phyloP scores from a whole-genome alignment of 2,888 invertebrate species.

The Anaspis maculata region DNA sequence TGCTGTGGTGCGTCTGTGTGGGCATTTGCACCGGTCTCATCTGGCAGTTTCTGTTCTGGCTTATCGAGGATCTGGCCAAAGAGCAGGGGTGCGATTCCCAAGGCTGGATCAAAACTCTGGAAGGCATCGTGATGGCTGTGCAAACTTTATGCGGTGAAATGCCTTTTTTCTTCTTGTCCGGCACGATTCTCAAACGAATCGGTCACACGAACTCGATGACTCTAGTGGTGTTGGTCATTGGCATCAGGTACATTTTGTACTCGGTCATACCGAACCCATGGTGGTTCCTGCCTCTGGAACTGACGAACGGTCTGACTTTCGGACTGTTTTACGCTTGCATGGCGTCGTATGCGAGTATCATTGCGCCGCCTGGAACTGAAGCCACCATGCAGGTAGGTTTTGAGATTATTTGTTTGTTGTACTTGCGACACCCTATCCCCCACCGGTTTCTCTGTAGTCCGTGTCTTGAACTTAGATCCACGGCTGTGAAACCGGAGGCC shows the following conservation, averaged over 20 bases:
- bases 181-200: constrained; percentile 65
- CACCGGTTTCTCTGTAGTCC: too few relatives aligned
- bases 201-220: constrained; percentile 81
- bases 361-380: constrained; percentile 76
- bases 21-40: constrained; percentile 78
- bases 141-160: constrained; percentile 80
- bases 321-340: constrained; percentile 83
- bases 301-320: constrained; percentile 80
- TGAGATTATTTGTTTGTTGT: too few relatives aligned
- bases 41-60: constrained; percentile 86
- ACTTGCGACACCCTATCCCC: too few relatives aligned
- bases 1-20: constrained; percentile 70
- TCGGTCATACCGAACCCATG: constrained; percentile 73
- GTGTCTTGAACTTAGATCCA: too few relatives aligned
- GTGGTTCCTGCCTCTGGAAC: constrained; percentile 77
- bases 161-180: constrained; percentile 80
- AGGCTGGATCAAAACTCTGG: constrained; percentile 42
- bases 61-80: constrained; percentile 63
- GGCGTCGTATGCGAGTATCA: constrained; percentile 78
- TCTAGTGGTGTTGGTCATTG: constrained; percentile 70
- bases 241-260: constrained; percentile 73
- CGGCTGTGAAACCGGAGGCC: too few relatives aligned
- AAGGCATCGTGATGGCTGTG: constrained; percentile 37
- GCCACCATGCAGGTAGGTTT: constrained; percentile 71
- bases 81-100: constrained; percentile 37